Evolutionary conservation across 2,888 invertebrate species (phyloP).

Genomic region (Deladenus siricidicola): DNA sequence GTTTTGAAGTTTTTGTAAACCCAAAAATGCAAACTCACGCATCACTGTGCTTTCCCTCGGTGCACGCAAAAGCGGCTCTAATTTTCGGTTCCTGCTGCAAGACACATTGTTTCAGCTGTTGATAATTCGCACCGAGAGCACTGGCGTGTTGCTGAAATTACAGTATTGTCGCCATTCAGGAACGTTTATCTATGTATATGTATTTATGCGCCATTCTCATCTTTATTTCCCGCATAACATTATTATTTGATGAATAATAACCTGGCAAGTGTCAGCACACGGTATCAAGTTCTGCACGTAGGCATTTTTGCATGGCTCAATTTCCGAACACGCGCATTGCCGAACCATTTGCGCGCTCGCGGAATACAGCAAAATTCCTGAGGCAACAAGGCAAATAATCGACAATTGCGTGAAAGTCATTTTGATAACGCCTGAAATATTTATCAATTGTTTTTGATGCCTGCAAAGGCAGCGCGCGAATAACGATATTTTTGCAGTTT

Average conservation of each 20-base stretch:
- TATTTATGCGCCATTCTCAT: background rate
- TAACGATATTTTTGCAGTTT: no score
- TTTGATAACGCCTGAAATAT: no score
- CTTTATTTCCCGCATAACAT: background rate
- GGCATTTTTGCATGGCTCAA: conserved; percentile 33
- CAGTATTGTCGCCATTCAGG: background rate
- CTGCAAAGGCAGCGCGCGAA: no score
- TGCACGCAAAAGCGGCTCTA: conserved; percentile 33
- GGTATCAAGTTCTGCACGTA: conserved; percentile 29
- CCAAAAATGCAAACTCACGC: conserved; percentile 22
- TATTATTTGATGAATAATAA: background rate
- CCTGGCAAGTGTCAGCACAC: conserved; percentile 46
- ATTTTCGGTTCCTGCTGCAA: conserved; percentile 33
- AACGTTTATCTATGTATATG: background rate
- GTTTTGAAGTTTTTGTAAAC: background rate
- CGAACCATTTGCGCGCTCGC: conserved; percentile 24
- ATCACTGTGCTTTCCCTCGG: conserved; percentile 31
- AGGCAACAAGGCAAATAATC: background rate
- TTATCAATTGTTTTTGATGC: no score
- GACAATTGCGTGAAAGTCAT: background rate
- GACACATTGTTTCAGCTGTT: conserved; percentile 35
- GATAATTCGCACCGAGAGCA: conserved; percentile 42
- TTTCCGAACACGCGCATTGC: conserved; percentile 42
- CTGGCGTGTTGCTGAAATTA: conserved; percentile 36
- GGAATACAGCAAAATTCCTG: background rate